phyloP scores from a whole-genome alignment of 2,888 invertebrate species.

The Troides helena region DNA sequence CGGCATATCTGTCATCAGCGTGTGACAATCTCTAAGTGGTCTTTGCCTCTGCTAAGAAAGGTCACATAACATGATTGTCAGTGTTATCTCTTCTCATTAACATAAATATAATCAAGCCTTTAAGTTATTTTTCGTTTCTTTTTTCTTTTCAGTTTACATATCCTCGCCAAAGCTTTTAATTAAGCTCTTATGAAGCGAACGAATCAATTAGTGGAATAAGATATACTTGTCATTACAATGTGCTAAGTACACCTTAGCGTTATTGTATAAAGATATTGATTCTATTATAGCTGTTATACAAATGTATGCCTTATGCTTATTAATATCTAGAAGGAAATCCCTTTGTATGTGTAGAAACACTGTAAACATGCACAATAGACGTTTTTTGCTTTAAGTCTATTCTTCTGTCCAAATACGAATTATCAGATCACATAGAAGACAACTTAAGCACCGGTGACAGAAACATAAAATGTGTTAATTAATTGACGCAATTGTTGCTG shows the following conservation, averaged over 20 bases:
- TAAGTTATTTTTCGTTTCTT: not conserved
- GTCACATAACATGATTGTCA: not conserved
- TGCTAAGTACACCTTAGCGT: not conserved
- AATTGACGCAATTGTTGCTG: not conserved
- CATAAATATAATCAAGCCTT: not conserved
- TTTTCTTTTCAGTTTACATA: not conserved
- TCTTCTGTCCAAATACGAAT: slow-evolving; percentile 12
- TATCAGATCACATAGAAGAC: slow-evolving; percentile 12
- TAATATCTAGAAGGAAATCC: not conserved
- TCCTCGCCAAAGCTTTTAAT: not conserved
- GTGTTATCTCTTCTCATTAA: not conserved
- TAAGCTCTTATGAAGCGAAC: not conserved
- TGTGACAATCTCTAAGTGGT: not conserved
- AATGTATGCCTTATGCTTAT: not conserved
- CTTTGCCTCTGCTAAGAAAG: not conserved
- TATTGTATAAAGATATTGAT: not conserved
- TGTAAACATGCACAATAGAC: not conserved
- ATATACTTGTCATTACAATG: not conserved
- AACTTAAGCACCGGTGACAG: slow-evolving; percentile 1
- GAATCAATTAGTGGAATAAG: not conserved
- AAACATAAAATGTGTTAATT: slow-evolving; percentile 14
- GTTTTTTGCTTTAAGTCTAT: slow-evolving; percentile 15
- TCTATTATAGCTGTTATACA: not conserved
- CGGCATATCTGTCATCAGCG: not conserved
- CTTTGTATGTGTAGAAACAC: not conserved